A percentile compares a stretch with the other conserved stretches of the same genome.
phyloP scores from a whole-genome alignment of 1,140 invertebrate species.

The Bombus picipes region DNA sequence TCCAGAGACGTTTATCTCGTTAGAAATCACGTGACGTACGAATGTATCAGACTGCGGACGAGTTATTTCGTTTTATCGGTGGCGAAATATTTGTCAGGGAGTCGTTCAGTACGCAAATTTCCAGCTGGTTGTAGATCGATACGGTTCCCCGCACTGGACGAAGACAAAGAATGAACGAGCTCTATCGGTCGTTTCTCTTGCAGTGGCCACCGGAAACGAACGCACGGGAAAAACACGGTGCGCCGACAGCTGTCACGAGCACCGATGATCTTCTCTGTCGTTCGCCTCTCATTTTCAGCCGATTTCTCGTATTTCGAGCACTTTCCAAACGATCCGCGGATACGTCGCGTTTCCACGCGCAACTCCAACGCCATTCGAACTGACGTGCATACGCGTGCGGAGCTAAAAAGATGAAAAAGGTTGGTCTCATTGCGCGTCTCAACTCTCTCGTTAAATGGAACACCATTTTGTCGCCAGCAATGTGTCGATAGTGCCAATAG shows the following conservation, averaged over 20 bases:
- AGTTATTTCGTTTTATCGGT: not conserved
- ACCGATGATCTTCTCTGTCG: constrained; percentile 66
- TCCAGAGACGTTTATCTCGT: not conserved
- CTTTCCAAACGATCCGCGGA: constrained; percentile 40
- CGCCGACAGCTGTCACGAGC: constrained; percentile 65
- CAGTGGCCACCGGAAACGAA: constrained; percentile 35
- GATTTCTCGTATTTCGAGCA: constrained; percentile 69
- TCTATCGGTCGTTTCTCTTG: constrained; percentile 52
- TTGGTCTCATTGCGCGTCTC: constrained; percentile 24
- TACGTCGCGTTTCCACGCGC: constrained; percentile 35
- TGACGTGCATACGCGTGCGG: constrained; percentile 43
- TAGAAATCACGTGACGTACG: not conserved
- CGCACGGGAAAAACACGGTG: constrained; percentile 56
- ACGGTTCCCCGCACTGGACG: not conserved
- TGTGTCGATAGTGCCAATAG: too few species aligned
- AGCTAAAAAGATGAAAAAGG: not conserved
- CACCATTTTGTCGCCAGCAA: too few species aligned
- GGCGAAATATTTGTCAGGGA: not conserved
- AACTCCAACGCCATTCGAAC: constrained; percentile 53
- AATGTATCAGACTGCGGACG: not conserved
- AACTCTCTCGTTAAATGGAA: not conserved
- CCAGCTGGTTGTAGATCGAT: not conserved
- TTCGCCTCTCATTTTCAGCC: constrained; percentile 69
- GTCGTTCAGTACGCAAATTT: not conserved
- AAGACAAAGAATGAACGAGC: constrained; percentile 30